phyloP scores from a whole-genome alignment of 2,888 invertebrate species.

The Nephrotoma appendiculata region DNA sequence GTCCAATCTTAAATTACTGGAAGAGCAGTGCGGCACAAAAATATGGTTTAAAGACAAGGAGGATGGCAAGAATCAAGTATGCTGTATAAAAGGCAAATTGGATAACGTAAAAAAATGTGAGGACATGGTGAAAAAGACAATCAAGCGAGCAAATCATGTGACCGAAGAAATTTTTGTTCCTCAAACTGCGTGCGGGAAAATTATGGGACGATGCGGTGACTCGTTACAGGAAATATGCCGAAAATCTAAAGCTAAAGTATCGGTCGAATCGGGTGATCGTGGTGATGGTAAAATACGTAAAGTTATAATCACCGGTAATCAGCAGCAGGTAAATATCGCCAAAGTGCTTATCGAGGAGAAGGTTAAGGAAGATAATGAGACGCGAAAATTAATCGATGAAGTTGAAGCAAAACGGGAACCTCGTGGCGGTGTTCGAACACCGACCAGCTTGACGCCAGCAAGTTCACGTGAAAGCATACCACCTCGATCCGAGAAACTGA shows the following conservation, averaged over 20 bases:
- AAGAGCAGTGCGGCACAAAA: conserved; percentile 53
- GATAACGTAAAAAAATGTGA: conserved; percentile 59
- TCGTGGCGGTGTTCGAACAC: conserved; percentile 30
- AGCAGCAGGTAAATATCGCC: conserved; percentile 59
- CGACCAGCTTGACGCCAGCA: conserved; percentile 29
- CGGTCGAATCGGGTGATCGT: conserved; percentile 36
- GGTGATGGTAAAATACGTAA: conserved; percentile 22
- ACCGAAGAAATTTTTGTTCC: conserved; percentile 55
- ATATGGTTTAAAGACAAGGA: conserved; percentile 39
- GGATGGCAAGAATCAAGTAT: conserved; percentile 43
- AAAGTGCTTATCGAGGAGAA: conserved; percentile 54
- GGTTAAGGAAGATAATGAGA: conserved; percentile 40
- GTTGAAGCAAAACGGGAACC: conserved; percentile 36
- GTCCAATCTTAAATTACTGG: conserved; percentile 57
- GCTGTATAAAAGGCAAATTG: conserved; percentile 53
- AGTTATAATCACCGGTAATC: conserved; percentile 46
- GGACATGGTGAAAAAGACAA: conserved; percentile 48
- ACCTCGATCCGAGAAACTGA: conserved; percentile 24
- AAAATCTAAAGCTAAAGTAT: conserved; percentile 56
- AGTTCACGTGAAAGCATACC: conserved; percentile 22
- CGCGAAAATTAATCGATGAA: conserved; percentile 33
- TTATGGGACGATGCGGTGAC: conserved; percentile 62
- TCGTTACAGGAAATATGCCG: conserved; percentile 55
- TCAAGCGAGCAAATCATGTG: conserved; percentile 50
- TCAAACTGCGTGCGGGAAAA: conserved; percentile 46